Percentiles rank a stretch among this genome's conserved stretches.
phyloP scores from a whole-genome alignment of 2,888 invertebrate genomes.

The Cheilosia impressa region DNA sequence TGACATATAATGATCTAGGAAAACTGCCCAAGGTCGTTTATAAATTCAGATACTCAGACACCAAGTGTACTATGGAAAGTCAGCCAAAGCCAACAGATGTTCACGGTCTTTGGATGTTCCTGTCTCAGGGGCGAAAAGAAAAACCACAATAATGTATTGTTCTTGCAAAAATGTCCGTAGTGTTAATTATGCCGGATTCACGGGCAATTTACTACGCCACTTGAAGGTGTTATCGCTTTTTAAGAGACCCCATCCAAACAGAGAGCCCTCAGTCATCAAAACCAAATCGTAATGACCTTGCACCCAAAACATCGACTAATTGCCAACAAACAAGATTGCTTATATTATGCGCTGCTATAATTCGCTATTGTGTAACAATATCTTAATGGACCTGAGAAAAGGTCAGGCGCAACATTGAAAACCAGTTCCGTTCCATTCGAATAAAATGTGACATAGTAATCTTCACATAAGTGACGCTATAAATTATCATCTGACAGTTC shows the following conservation, averaged over 20 bases:
- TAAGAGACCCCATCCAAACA: background rate
- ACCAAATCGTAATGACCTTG: conserved; percentile 22
- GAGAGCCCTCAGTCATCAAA: background rate
- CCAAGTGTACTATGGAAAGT: background rate
- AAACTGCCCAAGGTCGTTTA: conserved; percentile 24
- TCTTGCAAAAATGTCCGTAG: conserved; percentile 35
- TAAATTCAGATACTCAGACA: conserved; percentile 7
- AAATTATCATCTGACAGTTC: conserved; percentile 7
- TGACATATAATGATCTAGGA: conserved; percentile 27
- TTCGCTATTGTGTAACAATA: conserved; percentile 2
- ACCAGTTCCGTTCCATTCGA: background rate
- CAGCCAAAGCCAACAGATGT: conserved; percentile 5
- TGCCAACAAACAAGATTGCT: background rate
- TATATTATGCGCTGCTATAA: background rate
- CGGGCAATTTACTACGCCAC: conserved; percentile 28
- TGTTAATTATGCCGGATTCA: conserved; percentile 43
- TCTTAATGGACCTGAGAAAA: conserved; percentile 8
- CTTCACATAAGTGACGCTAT: conserved; percentile 7
- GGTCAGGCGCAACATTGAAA: conserved; percentile 14
- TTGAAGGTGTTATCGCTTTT: conserved; percentile 13
- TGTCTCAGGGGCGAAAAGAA: background rate
- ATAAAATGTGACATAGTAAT: conserved; percentile 21
- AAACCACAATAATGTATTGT: conserved; percentile 8
- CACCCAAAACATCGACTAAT: conserved; percentile 5
- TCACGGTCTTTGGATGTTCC: conserved; percentile 34